Percentiles rank a stretch among this genome's conserved stretches.
phyloP scores from a whole-genome alignment of 2,888 invertebrate species.

The Phortica okadai region DNA sequence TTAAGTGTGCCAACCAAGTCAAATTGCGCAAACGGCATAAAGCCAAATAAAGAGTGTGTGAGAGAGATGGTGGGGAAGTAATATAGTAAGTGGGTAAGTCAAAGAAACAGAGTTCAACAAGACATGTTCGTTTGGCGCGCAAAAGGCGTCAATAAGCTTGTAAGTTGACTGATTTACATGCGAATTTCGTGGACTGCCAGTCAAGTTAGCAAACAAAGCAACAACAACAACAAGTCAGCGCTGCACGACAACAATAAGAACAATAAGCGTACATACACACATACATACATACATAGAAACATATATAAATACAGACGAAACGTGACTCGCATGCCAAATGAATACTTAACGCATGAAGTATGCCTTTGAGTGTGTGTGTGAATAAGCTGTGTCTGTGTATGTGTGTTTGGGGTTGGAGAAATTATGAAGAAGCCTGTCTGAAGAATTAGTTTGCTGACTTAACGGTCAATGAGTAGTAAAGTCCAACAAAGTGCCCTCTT shows the following conservation, averaged over 20 bases:
- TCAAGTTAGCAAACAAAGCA: constrained; percentile 34
- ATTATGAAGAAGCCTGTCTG: constrained; percentile 64
- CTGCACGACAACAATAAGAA: not conserved
- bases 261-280: not conserved
- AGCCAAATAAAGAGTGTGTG: too few species aligned
- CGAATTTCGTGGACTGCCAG: constrained; percentile 41
- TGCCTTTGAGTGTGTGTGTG: not conserved
- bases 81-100: too few species aligned
- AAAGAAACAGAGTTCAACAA: too few species aligned
- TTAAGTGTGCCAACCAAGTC: too few species aligned
- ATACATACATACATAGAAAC: constrained; percentile 11
- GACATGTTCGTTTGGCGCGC: too few species aligned
- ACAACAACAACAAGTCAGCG: constrained; percentile 47
- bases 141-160: constrained; percentile 38
- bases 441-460: constrained; percentile 42
- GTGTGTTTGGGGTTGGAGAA: constrained; percentile 64
- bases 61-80: too few species aligned
- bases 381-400: not conserved
- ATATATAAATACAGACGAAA: constrained; percentile 36
- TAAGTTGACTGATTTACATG: constrained; percentile 61
- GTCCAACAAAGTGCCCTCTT: not conserved
- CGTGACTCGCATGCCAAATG: constrained; percentile 65
- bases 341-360: constrained; percentile 59
- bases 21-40: too few species aligned
- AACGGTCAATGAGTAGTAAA: not conserved